Base-by-base conservation (phyloP, 2,113 vertebrate species). In the Micromys minutus region DNA sequence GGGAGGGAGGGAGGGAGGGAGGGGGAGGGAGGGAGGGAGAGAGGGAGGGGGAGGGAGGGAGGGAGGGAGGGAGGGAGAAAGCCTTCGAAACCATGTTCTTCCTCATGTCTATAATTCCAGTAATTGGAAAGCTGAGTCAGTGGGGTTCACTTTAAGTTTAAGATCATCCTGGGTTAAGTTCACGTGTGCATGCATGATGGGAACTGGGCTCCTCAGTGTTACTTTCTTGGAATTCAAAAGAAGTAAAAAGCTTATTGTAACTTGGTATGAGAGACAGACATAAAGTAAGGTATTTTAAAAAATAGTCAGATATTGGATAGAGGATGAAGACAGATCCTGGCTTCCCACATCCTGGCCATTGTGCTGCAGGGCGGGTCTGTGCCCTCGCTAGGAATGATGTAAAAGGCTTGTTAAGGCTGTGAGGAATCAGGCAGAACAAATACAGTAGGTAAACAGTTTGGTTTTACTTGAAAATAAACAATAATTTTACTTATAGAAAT, bases 21-120 rank as follows among this genome's bases (percentile, higher is more conserved):
- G n/a, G n/a, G n/a, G n/a, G n/a, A n/a, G n/a, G n/a, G n/a, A n/a
- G n/a, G n/a, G n/a, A n/a, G n/a, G n/a, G n/a, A n/a, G n/a, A n/a
- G n/a, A n/a, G n/a, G n/a, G n/a, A n/a, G n/a, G n/a, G n/a, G n/a
- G n/a, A n/a, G n/a, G n/a, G n/a, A n/a, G n/a, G n/a, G n/a, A n/a
- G n/a, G n/a, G n/a, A n/a, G n/a, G n/a, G n/a, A n/a, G n/a, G n/a
- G n/a, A n/a, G n/a, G n/a, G n/a, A n/a, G n/a, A n/a, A n/a, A n/a
- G n/a, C 16, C 45, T 91, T 87, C 52, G 42, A 84, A 59, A 39
- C 81, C 52, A 90, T 67, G 31, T 50, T 77, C 52, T 91, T 88
- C 50, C 19, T 76, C 74, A 45, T 26, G 16, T 19, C 45, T 13
- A 16, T 50, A 86, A 86, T n/a, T 19, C 45, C 11, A 50, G 11